Evolutionary conservation across 92 coral and sea anemone genomes (phyloP), one percentile per base, ranked within the genome.

Genomic region (Palythoa caribaeorum): DNA sequence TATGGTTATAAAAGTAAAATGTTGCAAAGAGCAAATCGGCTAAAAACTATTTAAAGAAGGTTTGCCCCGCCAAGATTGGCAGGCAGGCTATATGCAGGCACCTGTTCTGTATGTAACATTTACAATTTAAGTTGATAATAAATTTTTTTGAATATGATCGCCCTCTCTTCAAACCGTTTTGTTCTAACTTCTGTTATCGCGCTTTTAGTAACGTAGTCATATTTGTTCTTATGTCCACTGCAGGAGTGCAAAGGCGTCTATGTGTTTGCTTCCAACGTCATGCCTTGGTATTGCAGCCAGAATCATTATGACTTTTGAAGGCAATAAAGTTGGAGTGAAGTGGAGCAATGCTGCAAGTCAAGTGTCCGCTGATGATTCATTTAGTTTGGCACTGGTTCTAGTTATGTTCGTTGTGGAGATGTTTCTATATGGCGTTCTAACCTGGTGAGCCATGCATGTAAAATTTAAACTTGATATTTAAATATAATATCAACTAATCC

Each of bases 301-400:
- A n/a, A 90, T 92, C 72, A 87, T 97, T 53, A 91, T 96, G 6
- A 86, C 74, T 47, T 92, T 92, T 47, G 99, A 97, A 89, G 91
- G 93, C 48, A 79, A 86, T 2, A 92, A 94, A 40, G 91, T 94
- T 74, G 99, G 99, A 5, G 91, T 95, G 55, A 85, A 89, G 62
- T 97, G 98, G 96, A 78, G 89, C 36, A 91, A 80, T 73, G 89
- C 92, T n/a, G 84, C 87, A 69, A 44, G 83, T 9, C 93, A 95
- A n/a, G 95, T 98, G 20, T 91, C 98, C 0, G 91, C 99, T 9
- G 99, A 97, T 76, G 99, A 97, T 66, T 91, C 92, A 60, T 97
- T 97, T 87, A 95, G 92, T 77, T 86, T 97, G 91, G 92, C 94
- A 12, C 90, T 88, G 89, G 98, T 97, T 14, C 78, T 97, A 39